Conservation (phyloP, 2,113 vertebrate species). For the Eubucco bourcierii region DNA sequence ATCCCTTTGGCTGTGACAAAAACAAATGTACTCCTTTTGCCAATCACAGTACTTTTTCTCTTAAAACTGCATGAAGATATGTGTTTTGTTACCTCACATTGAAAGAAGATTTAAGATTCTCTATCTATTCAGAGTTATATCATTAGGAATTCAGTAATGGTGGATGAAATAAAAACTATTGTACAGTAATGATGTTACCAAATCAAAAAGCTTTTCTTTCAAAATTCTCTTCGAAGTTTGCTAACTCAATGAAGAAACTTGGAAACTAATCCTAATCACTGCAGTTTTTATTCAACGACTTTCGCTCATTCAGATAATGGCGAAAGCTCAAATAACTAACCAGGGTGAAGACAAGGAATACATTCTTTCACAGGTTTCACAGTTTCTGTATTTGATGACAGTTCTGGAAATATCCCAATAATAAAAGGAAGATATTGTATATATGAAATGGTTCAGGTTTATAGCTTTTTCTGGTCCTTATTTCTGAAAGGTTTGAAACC, state of each 20-base stretch:
- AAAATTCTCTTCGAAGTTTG: conserved; percentile 35
- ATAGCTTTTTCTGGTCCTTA: background rate
- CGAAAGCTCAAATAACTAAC: background rate
- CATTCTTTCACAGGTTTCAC: background rate
- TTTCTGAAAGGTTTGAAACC: background rate
- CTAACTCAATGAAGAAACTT: conserved; percentile 24
- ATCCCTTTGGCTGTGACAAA: conserved; percentile 23
- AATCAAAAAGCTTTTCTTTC: conserved; percentile 3
- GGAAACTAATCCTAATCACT: conserved; percentile 20
- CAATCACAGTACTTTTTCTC: background rate
- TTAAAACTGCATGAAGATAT: background rate
- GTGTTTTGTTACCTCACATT: background rate
- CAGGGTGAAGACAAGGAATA: background rate
- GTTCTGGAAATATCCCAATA: background rate
- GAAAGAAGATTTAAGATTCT: conserved; percentile 15
- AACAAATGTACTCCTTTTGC: conserved; percentile 36
- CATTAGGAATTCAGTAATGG: conserved; percentile 41
- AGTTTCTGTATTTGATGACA: background rate
- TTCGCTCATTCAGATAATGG: background rate
- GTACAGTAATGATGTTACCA: background rate
- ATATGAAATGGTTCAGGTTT: background rate
- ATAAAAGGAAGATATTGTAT: background rate
- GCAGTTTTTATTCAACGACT: background rate
- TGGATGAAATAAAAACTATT: conserved; percentile 16
- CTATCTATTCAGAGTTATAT: conserved; percentile 36